These are phyloP conservation scores for Saxidomus purpurata DNA, from an alignment of 1,140 invertebrate genomes.

Conservation along the genomic window DNA sequence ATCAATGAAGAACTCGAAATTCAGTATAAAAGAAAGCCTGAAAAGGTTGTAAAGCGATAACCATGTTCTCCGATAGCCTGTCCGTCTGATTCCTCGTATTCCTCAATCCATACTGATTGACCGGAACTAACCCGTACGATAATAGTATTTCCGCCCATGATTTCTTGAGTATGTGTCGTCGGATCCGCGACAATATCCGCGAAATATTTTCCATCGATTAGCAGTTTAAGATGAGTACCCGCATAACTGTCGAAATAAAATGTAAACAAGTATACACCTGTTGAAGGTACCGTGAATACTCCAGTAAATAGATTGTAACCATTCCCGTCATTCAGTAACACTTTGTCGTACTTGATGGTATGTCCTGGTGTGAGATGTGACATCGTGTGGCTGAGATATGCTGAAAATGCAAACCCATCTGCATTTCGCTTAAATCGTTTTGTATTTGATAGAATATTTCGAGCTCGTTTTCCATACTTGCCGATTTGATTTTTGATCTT, in stretches of 20 bases:
- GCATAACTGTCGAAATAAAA: not conserved
- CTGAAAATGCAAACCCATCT: not conserved
- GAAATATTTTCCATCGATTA: not conserved
- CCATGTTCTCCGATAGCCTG: too few relatives aligned
- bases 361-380: not conserved
- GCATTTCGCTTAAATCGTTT: not conserved
- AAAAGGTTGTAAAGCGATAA: not conserved
- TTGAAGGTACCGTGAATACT: not conserved
- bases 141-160: slow-evolving; percentile 10
- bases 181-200: not conserved
- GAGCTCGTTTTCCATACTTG: too few relatives aligned
- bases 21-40: slow-evolving; percentile 8
- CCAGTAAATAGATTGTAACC: slow-evolving; percentile 7
- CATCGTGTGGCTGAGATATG: not conserved
- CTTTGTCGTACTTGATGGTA: not conserved
- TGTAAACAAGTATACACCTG: not conserved
- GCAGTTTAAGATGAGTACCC: not conserved
- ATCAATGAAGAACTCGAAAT: too few relatives aligned
- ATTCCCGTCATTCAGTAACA: slow-evolving; percentile 1
- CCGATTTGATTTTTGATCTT: too few relatives aligned
- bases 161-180: not conserved
- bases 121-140: not conserved
- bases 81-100: not conserved
- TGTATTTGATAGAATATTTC: not conserved
- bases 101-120: slow-evolving; percentile 27